Conservation (phyloP, 2,113 vertebrate genomes). For the Montifringilla adamsi region DNA sequence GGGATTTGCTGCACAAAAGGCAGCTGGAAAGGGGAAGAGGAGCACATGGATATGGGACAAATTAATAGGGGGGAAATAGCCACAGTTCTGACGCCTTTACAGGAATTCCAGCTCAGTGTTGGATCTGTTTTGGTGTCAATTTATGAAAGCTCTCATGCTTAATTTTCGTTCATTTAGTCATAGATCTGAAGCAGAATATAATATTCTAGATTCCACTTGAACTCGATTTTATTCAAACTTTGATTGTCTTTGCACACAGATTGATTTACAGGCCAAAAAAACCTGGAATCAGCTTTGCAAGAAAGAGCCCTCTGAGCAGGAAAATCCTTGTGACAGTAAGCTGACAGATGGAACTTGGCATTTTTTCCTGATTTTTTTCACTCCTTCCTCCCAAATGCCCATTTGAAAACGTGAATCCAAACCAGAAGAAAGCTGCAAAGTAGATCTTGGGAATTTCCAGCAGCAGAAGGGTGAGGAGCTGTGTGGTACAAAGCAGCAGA, state of each 20-base stretch:
- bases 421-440: not conserved
- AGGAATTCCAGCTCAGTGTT: not conserved
- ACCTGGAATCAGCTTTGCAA: not conserved
- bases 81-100: not conserved
- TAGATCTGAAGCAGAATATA: not conserved
- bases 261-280: not conserved
- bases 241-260: not conserved
- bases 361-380: not conserved
- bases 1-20: conserved; percentile 21
- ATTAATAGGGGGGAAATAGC: not conserved
- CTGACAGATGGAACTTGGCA: not conserved
- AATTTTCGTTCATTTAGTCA: not conserved
- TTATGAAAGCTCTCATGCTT: not conserved
- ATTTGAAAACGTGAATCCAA: not conserved
- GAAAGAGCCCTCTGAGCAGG: not conserved
- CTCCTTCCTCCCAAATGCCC: not conserved
- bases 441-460: not conserved
- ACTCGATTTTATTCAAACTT: not conserved
- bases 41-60: not conserved
- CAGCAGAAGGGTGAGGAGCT: not conserved
- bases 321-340: not conserved
- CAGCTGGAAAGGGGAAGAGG: not conserved
- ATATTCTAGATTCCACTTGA: not conserved
- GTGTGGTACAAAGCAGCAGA: not conserved
- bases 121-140: rapidly evolving